Conservation (phyloP, 2,797 vertebrate genomes). For the Carapus acus region DNA sequence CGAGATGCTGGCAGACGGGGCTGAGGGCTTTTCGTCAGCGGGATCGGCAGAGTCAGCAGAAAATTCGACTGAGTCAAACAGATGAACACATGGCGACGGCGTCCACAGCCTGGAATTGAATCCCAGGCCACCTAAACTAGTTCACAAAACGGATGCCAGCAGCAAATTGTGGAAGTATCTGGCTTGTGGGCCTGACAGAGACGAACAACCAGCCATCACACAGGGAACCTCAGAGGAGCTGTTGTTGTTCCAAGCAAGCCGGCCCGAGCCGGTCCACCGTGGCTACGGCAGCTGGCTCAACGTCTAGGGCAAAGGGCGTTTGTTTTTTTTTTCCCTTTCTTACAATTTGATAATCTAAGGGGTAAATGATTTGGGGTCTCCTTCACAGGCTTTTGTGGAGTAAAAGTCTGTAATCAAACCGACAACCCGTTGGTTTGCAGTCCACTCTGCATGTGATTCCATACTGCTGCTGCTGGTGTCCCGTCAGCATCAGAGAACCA, state of each 20-base stretch:
- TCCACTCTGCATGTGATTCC: too few relatives aligned
- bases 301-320: too few relatives aligned
- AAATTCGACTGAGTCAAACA: constrained; percentile 44
- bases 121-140: constrained; percentile 13
- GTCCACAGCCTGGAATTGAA: constrained; percentile 24
- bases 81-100: constrained; percentile 24
- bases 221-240: neutral
- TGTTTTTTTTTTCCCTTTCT: too few relatives aligned
- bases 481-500: too few relatives aligned
- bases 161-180: neutral
- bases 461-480: too few relatives aligned
- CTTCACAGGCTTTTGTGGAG: too few relatives aligned
- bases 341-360: too few relatives aligned
- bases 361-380: too few relatives aligned
- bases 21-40: constrained; percentile 38
- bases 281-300: neutral
- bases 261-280: neutral
- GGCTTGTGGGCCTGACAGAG: neutral
- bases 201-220: neutral
- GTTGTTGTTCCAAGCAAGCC: neutral
- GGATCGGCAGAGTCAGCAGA: constrained; percentile 43
- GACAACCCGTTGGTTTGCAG: too few relatives aligned
- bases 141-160: neutral
- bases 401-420: too few relatives aligned
- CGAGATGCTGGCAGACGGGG: constrained; percentile 28